Evolutionary conservation across 2,888 invertebrate species (phyloP).

Genomic region (Crossocerus cetratus): DNA sequence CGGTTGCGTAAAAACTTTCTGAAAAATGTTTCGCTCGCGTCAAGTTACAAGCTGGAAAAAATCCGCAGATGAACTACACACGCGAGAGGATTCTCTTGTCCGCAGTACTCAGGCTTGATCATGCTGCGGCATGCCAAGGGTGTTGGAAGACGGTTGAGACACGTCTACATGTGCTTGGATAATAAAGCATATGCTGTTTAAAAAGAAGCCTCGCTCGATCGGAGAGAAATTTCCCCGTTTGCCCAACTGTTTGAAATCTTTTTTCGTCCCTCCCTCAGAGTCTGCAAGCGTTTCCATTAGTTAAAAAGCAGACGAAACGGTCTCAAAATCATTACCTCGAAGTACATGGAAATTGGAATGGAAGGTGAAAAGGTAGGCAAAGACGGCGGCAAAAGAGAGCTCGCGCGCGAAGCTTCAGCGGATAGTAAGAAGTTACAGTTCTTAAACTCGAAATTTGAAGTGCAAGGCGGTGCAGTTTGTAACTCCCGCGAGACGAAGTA

Average conservation of each 20-base stretch:
- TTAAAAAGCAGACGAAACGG: constrained; percentile 16
- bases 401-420: constrained; percentile 2
- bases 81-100: constrained; percentile 39
- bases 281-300: constrained; percentile 8
- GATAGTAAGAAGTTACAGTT: constrained; percentile 42
- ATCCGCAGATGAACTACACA: constrained; percentile 20
- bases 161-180: constrained; percentile 28
- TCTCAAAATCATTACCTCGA: not conserved
- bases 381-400: constrained; percentile 11
- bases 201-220: not conserved
- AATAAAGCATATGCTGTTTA: constrained; percentile 21
- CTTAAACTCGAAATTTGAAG: constrained; percentile 59
- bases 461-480: constrained; percentile 57
- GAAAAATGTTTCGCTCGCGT: constrained; percentile 9
- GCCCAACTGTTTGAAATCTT: not conserved
- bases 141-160: constrained; percentile 42
- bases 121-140: constrained; percentile 31
- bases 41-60: constrained; percentile 39
- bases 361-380: not conserved
- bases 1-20: too few relatives aligned
- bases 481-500: constrained; percentile 46
- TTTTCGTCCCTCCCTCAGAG: not conserved
- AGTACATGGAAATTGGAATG: not conserved
- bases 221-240: not conserved
- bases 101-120: constrained; percentile 33